Conservation (phyloP, 35 echinoderm and acorn worm genomes). For the Apostichopus parvimensis region DNA sequence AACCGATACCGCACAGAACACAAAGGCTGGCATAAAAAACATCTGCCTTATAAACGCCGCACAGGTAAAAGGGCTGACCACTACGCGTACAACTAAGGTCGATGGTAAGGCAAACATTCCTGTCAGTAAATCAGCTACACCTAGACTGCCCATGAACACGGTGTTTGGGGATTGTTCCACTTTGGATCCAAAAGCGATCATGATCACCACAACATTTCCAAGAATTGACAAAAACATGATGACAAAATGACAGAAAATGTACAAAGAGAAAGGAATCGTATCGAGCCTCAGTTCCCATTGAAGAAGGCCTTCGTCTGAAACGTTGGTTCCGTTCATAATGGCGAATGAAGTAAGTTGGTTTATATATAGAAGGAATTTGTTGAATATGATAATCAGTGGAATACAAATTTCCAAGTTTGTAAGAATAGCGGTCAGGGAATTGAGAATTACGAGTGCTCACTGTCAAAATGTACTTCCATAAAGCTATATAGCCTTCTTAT, state of each 20-base stretch:
- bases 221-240: not conserved
- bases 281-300: slow-evolving; percentile 16
- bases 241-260: slow-evolving; percentile 9
- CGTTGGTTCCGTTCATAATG: not conserved
- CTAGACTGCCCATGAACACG: slow-evolving; percentile 2
- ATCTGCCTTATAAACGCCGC: not conserved
- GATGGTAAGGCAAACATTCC: slow-evolving; percentile 6
- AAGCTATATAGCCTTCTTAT: too few relatives aligned
- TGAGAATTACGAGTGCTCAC: too few relatives aligned
- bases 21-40: not conserved
- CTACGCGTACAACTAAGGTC: not conserved
- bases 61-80: slow-evolving; percentile 17
- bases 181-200: not conserved
- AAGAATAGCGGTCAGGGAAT: too few relatives aligned
- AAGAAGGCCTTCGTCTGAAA: not conserved
- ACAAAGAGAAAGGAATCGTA: not conserved
- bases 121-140: not conserved
- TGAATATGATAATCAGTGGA: too few relatives aligned
- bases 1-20: not conserved
- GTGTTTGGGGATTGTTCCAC: not conserved
- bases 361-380: too few relatives aligned
- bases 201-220: slow-evolving; percentile 5
- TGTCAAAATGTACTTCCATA: too few relatives aligned
- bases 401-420: too few relatives aligned
- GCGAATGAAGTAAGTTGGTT: not conserved